Percentiles rank a stretch among this genome's conserved stretches.
Evolutionary conservation across 2,888 invertebrate species (phyloP).

Genomic region (Embidobia sp.): DNA sequence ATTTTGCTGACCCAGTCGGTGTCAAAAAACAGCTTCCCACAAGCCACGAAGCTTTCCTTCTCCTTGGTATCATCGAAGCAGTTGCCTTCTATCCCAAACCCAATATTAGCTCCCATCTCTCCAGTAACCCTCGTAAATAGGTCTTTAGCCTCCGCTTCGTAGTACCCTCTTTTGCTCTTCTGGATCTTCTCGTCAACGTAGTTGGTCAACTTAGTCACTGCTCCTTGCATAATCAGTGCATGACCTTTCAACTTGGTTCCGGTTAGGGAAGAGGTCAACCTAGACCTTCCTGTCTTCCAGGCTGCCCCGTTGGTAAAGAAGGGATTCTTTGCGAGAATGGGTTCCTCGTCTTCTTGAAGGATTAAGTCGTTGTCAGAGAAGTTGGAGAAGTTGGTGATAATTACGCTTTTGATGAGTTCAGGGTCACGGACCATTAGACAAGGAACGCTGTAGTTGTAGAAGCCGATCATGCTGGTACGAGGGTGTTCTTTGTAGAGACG

Average conservation of each 20-base stretch:
- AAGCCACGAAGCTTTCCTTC: conserved; percentile 7
- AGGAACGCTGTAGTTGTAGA: too few species aligned
- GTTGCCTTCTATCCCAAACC: conserved; percentile 67
- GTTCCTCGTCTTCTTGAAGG: too few species aligned
- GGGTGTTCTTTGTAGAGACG: too few species aligned
- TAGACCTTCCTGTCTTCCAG: conserved; percentile 66
- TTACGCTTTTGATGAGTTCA: too few species aligned
- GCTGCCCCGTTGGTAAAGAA: conserved; percentile 58
- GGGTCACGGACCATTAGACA: too few species aligned
- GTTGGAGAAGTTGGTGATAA: too few species aligned
- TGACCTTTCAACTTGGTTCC: conserved; percentile 41
- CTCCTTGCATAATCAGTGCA: conserved; percentile 1
- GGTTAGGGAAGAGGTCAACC: conserved; percentile 36
- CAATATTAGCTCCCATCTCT: conserved; percentile 60
- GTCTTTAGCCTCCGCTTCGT: conserved; percentile 70
- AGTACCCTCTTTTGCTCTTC: neutral
- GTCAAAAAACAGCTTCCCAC: conserved; percentile 19
- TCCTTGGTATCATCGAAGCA: conserved; percentile 57
- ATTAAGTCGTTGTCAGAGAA: too few species aligned
- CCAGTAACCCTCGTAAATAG: conserved; percentile 62
- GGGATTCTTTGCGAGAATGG: too few species aligned
- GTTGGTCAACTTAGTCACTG: conserved; percentile 18
- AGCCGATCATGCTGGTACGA: too few species aligned
- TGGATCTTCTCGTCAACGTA: conserved; percentile 24
- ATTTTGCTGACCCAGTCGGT: conserved; percentile 82